Evolutionary conservation across 2,113 vertebrate species (phyloP).

Genomic region (Speoplatyrhinus poulsoni): DNA sequence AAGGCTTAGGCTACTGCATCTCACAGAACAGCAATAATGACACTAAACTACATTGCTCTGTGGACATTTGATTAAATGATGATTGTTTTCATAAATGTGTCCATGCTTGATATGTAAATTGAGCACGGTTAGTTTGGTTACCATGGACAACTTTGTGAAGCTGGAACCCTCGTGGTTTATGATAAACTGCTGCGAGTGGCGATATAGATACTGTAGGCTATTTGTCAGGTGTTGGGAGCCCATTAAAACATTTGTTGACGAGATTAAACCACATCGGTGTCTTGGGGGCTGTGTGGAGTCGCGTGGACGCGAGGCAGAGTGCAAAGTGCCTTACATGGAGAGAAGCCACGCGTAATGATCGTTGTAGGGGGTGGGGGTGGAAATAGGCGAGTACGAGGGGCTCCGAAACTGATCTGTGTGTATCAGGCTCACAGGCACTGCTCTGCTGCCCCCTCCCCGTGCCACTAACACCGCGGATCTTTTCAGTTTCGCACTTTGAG

Average conservation of each 20-base stretch:
- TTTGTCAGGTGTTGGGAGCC: too few species aligned
- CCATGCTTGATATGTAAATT: too few species aligned
- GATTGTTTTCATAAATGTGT: neutral
- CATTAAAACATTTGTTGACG: neutral
- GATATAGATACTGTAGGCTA: too few species aligned
- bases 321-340: conserved; percentile 24
- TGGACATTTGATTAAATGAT: neutral
- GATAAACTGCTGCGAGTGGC: too few species aligned
- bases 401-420: conserved; percentile 48
- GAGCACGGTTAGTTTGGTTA: too few species aligned
- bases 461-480: conserved; percentile 34
- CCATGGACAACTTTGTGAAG: too few species aligned
- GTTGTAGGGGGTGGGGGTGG: conserved; percentile 17
- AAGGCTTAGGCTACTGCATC: too few species aligned
- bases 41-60: neutral
- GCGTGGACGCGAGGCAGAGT: conserved; percentile 6
- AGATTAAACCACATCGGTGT: neutral
- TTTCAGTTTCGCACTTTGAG: conserved; percentile 32
- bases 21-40: too few species aligned
- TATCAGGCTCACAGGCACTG: conserved; percentile 43
- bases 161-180: too few species aligned
- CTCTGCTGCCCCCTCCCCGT: conserved; percentile 34
- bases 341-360: conserved; percentile 34
- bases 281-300: neutral
- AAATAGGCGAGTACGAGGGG: conserved; percentile 4